phyloP scores from a whole-genome alignment of 2,113 vertebrate species.

The Dryoscopus gambensis region DNA sequence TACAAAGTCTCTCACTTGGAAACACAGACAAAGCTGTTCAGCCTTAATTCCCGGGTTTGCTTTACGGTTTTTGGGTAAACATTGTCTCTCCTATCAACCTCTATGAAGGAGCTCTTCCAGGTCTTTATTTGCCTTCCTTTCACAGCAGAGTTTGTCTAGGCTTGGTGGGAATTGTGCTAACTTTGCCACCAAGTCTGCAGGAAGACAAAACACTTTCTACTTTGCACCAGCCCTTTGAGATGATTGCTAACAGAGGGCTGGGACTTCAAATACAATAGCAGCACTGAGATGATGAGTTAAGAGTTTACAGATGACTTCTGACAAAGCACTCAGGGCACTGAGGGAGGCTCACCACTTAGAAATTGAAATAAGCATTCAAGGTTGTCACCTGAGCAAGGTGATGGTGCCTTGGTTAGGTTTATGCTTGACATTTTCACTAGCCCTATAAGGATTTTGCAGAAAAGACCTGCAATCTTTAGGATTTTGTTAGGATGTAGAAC shows the following conservation, averaged over 20 bases:
- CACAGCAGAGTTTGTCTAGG: slow-evolving; percentile 15
- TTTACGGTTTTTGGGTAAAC: background rate
- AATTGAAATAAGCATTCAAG: background rate
- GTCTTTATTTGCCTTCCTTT: slow-evolving; percentile 29
- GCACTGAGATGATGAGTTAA: background rate
- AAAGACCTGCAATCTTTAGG: background rate
- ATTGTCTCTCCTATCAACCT: background rate
- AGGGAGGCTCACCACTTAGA: background rate
- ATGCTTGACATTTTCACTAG: background rate
- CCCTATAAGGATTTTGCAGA: background rate
- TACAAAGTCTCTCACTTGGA: background rate
- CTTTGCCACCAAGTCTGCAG: background rate
- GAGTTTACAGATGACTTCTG: background rate
- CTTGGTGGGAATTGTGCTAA: background rate
- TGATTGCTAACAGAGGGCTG: background rate
- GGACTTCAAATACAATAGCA: background rate
- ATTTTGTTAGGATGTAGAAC: background rate
- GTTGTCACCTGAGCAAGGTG: background rate
- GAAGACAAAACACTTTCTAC: background rate
- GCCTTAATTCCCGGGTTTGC: slow-evolving; percentile 19
- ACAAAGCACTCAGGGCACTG: background rate
- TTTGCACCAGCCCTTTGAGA: background rate
- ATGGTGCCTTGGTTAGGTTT: background rate
- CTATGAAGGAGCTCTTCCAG: background rate
- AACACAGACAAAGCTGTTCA: background rate